A percentile compares a stretch with the other conserved stretches of the same genome.
Evolutionary conservation across 2,888 invertebrate genomes (phyloP).

Genomic region (Drosophila recens): DNA sequence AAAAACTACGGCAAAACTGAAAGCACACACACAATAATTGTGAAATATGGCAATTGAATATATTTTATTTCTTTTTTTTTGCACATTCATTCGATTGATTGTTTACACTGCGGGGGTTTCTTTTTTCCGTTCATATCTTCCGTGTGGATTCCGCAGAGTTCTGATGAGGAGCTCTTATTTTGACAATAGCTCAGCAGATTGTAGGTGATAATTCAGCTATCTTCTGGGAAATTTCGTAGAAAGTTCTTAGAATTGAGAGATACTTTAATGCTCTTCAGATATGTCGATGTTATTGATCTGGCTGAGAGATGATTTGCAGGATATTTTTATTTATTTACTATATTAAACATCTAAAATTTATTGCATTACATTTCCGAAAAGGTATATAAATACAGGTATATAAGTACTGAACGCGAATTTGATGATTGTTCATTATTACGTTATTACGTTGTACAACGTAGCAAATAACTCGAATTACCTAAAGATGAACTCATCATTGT

Average conservation of each 20-base stretch:
- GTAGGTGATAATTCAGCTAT: constrained; percentile 13
- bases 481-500: not conserved
- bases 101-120: constrained; percentile 32
- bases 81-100: constrained; percentile 50
- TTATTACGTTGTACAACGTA: not conserved
- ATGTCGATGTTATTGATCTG: too few relatives aligned
- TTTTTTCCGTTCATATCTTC: constrained; percentile 2
- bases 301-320: too few relatives aligned
- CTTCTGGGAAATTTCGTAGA: constrained; percentile 5
- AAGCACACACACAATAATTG: constrained; percentile 34
- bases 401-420: too few relatives aligned
- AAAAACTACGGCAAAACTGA: constrained; percentile 40
- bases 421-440: not conserved
- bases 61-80: constrained; percentile 19
- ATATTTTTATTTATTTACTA: too few relatives aligned
- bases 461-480: not conserved
- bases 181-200: constrained; percentile 18
- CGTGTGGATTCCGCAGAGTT: not conserved
- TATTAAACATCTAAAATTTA: too few relatives aligned
- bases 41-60: constrained; percentile 44
- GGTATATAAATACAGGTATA: too few relatives aligned
- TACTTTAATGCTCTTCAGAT: too few relatives aligned
- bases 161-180: not conserved
- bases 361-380: too few relatives aligned
- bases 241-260: not conserved